Evolutionary conservation across 2,797 vertebrate genomes (phyloP), one percentile per base, ranked within the genome.

Genomic region (Scleropages formosus): DNA sequence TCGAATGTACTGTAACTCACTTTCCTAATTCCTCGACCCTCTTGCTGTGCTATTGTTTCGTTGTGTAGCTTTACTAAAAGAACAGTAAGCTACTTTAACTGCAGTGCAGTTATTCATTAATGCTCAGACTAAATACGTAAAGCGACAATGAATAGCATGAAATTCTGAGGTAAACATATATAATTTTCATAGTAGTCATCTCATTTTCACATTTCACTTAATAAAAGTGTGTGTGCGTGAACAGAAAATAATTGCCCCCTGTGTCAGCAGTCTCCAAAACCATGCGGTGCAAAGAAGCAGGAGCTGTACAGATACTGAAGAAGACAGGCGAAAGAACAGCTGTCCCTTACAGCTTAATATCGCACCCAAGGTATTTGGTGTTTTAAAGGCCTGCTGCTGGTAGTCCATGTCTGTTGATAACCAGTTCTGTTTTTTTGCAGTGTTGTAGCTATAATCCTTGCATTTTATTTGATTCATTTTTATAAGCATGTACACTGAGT

Each of bases 291-390:
- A 95, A 83, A 92, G 97, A 83, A 98, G 97, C 81, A 94, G 90
- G 78, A 98, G 96, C 86, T 98, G 96, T 88, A 96, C 87, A 0
- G 96, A 96, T 72, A 89, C 94, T 2, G 80, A 93, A 78, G 95
- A 97, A 74, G 89, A 91, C n/a, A 84, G 89, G 85, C 84, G 89
- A 59, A 98, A 95, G 91, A 75, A 70, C 56, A 89, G 85, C 80
- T 73, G 75, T 0, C 39, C 80, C 6, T 24, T 78, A 4, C 89
- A 84, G 60, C 78, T 80, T 0, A 59, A 84, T 8, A 12, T 80
- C 8, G 61, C 86, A 78, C 87, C 91, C 73, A 78, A 81, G 74
- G 88, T 88, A 78, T 0, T 73, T 22, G 26, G n/a, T 26, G 8
- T 20, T 20, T 76, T 60, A 62, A n/a, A 53, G 67, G 66, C 10